Evolutionary conservation across 2,888 invertebrate species (phyloP), one percentile per base, ranked within the genome.

Genomic region (Trichogramma evanescens): DNA sequence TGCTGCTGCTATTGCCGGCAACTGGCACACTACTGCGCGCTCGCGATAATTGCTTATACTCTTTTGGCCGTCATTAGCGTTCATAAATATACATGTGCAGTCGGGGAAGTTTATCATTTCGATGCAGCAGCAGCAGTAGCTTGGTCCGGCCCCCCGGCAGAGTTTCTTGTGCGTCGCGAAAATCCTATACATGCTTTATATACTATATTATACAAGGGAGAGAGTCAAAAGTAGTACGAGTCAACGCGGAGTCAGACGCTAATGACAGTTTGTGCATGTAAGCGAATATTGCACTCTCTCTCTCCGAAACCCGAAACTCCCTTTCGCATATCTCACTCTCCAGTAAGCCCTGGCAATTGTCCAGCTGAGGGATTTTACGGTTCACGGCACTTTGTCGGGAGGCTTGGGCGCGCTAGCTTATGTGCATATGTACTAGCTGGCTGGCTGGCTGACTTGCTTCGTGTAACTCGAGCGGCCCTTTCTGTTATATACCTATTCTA

Each of bases 241-340:
- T 38, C 57, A 13, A 52, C 38, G 63, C 52, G 26, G 48, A 57
- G 63, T 57, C 63, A 52, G 59, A 13, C 62, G 56, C 7, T 10
- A 7, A 13, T 42, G 48, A 43, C 3, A 9, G 49, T 43, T n/a
- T 8, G 8, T 9, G 26, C 26, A 26, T 26, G 26, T 26, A 26
- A 26, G 26, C 7, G 42, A 38, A 48, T 53, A 53, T 49, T 38
- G 7, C 46, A 38, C 13, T 8, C 43, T 42, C 6, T 45, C 9
- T 39, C 38, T 6, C 9, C 13, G 26, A 26, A 26, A 26, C 26
- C 26, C 26, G 26, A 26, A 26, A 26, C 26, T 26, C 26, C 26
- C 26, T 26, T 26, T 26, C 26, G 26, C 44, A 40, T 8, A 38
- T 42, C 6, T 45, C 38, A 3, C 9, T 39, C 38, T 6, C 9